Evolutionary conservation across 2,113 vertebrate species (phyloP).

Genomic region (Uria lomvia): DNA sequence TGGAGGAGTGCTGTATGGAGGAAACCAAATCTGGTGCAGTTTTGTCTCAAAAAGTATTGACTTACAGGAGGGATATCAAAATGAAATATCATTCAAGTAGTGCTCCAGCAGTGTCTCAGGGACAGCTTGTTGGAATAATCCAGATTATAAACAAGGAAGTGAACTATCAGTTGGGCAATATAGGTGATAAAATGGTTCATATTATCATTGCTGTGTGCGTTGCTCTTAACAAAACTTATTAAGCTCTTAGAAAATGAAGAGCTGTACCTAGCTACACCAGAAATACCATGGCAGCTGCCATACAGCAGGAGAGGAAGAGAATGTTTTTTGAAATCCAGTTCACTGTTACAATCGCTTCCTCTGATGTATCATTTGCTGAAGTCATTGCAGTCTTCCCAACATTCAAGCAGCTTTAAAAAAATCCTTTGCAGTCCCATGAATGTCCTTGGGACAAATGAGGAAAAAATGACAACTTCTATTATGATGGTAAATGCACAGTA

Average conservation of each 20-base stretch:
- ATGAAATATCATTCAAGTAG: not conserved
- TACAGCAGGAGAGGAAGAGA: not conserved
- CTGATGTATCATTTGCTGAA: not conserved
- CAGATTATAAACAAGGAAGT: not conserved
- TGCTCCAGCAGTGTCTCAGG: not conserved
- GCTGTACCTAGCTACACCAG: not conserved
- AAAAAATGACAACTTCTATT: not conserved
- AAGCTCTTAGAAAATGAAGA: not conserved
- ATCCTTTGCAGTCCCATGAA: not conserved
- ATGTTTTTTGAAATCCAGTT: not conserved
- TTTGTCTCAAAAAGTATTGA: not conserved
- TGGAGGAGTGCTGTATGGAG: not conserved
- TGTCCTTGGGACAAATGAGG: not conserved
- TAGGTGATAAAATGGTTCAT: not conserved
- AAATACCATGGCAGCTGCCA: not conserved
- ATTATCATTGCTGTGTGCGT: not conserved
- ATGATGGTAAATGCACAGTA: not conserved
- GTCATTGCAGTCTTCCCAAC: not conserved
- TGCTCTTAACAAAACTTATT: not conserved
- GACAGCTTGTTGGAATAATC: not conserved
- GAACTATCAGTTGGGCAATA: not conserved
- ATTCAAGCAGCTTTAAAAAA: not conserved
- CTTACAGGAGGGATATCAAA: not conserved
- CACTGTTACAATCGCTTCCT: not conserved
- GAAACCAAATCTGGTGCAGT: not conserved